Base-by-base conservation (phyloP, 2,888 invertebrate species). In the Sphinx pinastri region DNA sequence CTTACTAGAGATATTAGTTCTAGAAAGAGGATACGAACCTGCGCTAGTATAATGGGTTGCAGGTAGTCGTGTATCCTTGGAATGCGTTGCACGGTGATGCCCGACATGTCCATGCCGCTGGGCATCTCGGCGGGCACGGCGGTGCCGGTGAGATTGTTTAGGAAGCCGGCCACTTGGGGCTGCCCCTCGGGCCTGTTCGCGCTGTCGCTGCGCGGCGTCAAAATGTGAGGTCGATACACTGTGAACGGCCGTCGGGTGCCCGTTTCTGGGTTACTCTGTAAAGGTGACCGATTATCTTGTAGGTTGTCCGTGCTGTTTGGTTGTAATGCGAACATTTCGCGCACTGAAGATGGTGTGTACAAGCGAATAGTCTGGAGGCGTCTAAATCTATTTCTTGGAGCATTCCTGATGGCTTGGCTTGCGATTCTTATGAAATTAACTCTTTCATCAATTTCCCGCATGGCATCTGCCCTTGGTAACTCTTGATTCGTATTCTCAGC, bases 41-140 rank as follows among this genome's bases (percentile, higher is more conserved):
- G 94, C n/a, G 94, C 93, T 38, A 93, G 77, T 75, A 94, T 92
- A 57, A 94, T 93, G 0, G 94, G 94, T 77, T 93, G 94, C 70
- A 94, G 79, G 74, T 91, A 93, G 75, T 93, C 94, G 69, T 92
- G 91, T 73, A 93, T 92, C 71, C 92, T 83, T 10, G 91, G 91
- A 70, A 90, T 76, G 16, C 91, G 81, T 59, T 85, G 88, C 14
- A 84, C 78, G 59, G 81, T 87, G 67, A 75, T 81, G 4, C 78
- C 82, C 13, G 82, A 86, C 1, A 77, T 79, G 4, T 88, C 89
- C 10, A 79, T 75, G 49, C 76, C 80, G 45, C 83, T 74, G 14
- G 85, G 81, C n/a, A 95, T 90, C 77, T 96, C 95, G 75, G 95
- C 74, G 57, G 81, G 67, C 59, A 57, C 47, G 7, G 67, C 16